Percentiles rank a stretch among this genome's conserved stretches.
Conservation (phyloP, 2,113 vertebrate species). For the Axis porcinus region DNA sequence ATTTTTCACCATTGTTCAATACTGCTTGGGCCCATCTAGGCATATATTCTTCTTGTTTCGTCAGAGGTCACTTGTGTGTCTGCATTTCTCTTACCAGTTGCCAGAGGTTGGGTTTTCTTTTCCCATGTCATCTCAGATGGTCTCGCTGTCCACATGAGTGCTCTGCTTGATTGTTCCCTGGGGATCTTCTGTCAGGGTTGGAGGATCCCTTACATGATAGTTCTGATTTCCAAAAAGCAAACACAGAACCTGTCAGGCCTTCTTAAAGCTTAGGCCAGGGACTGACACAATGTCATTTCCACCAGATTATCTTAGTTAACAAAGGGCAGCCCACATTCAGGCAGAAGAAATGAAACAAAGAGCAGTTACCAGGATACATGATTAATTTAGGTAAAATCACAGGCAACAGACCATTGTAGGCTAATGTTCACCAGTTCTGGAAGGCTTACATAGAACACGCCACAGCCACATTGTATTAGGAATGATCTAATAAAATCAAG, state of each 20-base stretch:
- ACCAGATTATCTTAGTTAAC: neutral
- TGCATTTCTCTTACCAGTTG: neutral
- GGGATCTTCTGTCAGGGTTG: neutral
- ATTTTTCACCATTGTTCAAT: neutral
- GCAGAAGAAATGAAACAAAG: neutral
- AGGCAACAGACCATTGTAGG: neutral
- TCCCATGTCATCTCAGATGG: neutral
- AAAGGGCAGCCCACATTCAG: neutral
- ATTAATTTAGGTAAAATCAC: neutral
- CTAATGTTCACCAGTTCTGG: neutral
- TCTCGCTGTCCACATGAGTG: neutral
- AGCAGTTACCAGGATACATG: neutral
- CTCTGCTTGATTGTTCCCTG: neutral
- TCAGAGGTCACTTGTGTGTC: no score
- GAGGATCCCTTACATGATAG: neutral
- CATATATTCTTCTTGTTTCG: neutral
- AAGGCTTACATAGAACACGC: neutral
- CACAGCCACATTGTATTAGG: neutral
- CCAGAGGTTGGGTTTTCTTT: fast-evolving
- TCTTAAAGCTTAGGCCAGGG: neutral
- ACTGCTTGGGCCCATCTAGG: neutral
- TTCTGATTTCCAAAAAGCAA: neutral
- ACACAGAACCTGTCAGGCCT: neutral
- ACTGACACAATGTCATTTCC: neutral
- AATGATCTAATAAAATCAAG: neutral